phyloP scores from a whole-genome alignment of 1,140 invertebrate species.

The Aphelenchoides besseyi region DNA sequence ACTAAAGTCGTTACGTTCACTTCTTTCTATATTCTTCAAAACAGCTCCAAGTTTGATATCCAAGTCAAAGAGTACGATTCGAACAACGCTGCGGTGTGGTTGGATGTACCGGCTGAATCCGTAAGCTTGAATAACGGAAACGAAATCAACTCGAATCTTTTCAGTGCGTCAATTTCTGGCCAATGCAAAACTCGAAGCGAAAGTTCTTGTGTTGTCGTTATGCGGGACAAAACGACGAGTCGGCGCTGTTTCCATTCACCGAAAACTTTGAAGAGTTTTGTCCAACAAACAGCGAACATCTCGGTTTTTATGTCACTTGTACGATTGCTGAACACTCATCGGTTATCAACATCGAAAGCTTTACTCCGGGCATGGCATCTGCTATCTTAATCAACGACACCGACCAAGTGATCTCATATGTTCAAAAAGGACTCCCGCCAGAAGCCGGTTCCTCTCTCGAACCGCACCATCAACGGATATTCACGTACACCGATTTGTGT shows the following conservation, averaged over 20 bases:
- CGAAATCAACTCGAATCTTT: constrained; percentile 6
- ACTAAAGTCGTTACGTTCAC: constrained; percentile 94
- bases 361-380: constrained; percentile 77
- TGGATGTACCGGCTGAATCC: constrained; percentile 49
- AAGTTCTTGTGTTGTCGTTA: constrained; percentile 64
- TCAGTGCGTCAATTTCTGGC: constrained; percentile 82
- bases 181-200: constrained; percentile 66
- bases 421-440: constrained; percentile 66
- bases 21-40: constrained; percentile 88
- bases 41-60: constrained; percentile 73
- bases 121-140: constrained; percentile 23
- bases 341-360: constrained; percentile 78
- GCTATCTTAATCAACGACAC: constrained; percentile 82
- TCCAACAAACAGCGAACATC: constrained; percentile 75
- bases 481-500: constrained; percentile 36
- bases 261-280: constrained; percentile 77
- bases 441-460: constrained; percentile 16
- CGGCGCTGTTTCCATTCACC: constrained; percentile 78
- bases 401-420: constrained; percentile 64
- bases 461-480: constrained; percentile 45
- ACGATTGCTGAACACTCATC: constrained; percentile 84
- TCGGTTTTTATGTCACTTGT: constrained; percentile 83
- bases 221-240: constrained; percentile 69
- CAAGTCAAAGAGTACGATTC: constrained; percentile 78
- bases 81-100: constrained; percentile 46